Evolutionary conservation across 1,140 invertebrate genomes (phyloP), one percentile per base, ranked within the genome.

Genomic region (Drosophila triauraria): DNA sequence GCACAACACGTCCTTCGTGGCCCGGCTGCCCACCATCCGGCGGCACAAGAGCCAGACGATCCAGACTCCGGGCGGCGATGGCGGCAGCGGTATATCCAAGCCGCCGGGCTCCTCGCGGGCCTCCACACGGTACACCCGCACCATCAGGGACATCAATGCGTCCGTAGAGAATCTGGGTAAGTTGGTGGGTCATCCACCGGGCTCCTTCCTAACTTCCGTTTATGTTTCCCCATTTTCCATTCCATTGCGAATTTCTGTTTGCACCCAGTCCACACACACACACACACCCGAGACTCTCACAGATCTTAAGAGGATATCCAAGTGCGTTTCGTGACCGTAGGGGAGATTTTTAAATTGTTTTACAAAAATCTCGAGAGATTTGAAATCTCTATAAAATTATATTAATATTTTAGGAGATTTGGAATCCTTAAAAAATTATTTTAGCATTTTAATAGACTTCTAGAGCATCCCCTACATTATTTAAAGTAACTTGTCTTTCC

Each of bases 1-100:
- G 94, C 96, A 97, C 94, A 97, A 98, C 93, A 96, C 97, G 78
- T 97, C 97, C 42, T 98, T 98, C 93, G 97, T 98, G 84, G 97
- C 96, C 85, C 95, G 97, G 68, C 94, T 97, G 92, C 97, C 97
- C 65, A 97, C 97, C 42, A 97, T 97, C 91, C 94, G 97, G 53
- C 94, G 97, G 13, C 95, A 97, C 94, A 96, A 97, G 93, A 96
- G 95, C 86, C 95, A 96, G 65, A 95, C 95, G 44, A 94, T 96
- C 72, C 95, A 96, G 87, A 95, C 95, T 53, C 95, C 96, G 94
- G 96, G 76, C 93, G 95, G 80, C 94, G 95, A 80, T 7, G 68
- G 93, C 93, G 86, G 78, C 61, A 74, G 76, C 42, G 40, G 64
- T n/a, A 51, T 91, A 35, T 94, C n/a, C 93, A 93, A 88, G 91